A percentile compares a stretch with the other conserved stretches of the same genome.
Evolutionary conservation across 2,797 vertebrate species (phyloP).

Genomic region (Limosa lapponica): DNA sequence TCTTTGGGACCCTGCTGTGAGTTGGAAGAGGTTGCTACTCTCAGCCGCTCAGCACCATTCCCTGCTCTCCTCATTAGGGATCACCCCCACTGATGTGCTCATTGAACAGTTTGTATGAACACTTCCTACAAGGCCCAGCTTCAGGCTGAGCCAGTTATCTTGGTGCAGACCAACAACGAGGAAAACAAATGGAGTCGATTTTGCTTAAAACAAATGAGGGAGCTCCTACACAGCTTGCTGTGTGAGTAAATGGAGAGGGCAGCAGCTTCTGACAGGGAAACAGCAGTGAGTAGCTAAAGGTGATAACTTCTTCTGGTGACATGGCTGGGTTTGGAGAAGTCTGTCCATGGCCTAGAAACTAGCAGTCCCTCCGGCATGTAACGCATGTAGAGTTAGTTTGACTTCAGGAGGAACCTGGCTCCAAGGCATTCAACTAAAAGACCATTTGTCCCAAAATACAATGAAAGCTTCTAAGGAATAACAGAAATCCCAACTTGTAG

Average conservation of each 20-base stretch:
- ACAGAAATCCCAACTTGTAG: not conserved
- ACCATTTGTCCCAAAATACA: not conserved
- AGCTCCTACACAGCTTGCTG: not conserved
- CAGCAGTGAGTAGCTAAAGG: not conserved
- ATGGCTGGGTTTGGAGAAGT: not conserved
- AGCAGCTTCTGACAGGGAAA: not conserved
- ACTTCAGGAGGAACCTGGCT: not conserved
- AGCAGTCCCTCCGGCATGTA: not conserved
- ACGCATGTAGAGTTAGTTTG: not conserved
- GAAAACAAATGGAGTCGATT: not conserved
- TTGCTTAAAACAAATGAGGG: not conserved
- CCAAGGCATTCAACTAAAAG: not conserved
- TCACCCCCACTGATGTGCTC: conserved; percentile 44
- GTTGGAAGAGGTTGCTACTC: conserved; percentile 46
- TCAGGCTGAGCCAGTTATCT: conserved; percentile 5
- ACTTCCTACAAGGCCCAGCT: conserved; percentile 39
- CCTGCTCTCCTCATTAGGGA: conserved; percentile 42
- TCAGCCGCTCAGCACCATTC: conserved; percentile 56
- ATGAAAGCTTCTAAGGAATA: not conserved
- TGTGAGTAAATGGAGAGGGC: not conserved
- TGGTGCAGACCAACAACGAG: not conserved
- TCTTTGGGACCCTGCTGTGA: conserved; percentile 34
- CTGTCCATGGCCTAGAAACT: not conserved
- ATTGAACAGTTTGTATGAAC: conserved; percentile 37
- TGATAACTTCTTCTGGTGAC: not conserved